A percentile compares a stretch with the other conserved stretches of the same genome.
Evolutionary conservation across 2,888 invertebrate genomes (phyloP).

Genomic region (Orchesella flavescens): DNA sequence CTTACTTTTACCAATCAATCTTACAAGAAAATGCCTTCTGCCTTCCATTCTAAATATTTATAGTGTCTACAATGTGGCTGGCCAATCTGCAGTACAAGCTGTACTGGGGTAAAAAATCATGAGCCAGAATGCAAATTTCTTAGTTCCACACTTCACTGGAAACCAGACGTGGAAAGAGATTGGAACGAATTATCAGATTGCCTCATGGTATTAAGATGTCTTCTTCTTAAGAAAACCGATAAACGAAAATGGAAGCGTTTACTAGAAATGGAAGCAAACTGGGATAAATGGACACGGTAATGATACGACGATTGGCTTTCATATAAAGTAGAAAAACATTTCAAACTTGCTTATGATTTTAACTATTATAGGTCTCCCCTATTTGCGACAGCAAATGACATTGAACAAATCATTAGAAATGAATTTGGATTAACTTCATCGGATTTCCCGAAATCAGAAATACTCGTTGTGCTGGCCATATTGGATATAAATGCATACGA

Average conservation of each 20-base stretch:
- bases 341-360: neutral
- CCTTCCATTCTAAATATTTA: neutral
- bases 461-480: conserved; percentile 65
- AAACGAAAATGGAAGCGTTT: conserved; percentile 62
- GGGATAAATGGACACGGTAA: conserved; percentile 67
- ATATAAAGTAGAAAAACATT: neutral
- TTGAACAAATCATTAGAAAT: conserved; percentile 54
- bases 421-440: conserved; percentile 54
- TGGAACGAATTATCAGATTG: conserved; percentile 64
- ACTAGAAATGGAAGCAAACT: conserved; percentile 69
- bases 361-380: conserved; percentile 58
- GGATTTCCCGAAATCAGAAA: conserved; percentile 56
- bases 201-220: conserved; percentile 69
- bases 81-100: conserved; percentile 64
- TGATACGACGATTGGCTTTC: neutral
- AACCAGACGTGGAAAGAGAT: neutral
- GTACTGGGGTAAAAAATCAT: conserved; percentile 51
- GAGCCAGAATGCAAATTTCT: conserved; percentile 59
- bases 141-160: neutral
- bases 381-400: conserved; percentile 45
- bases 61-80: conserved; percentile 66
- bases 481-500: conserved; percentile 70
- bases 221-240: conserved; percentile 62
- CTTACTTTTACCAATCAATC: too few relatives aligned
- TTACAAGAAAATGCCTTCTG: too few relatives aligned